Conservation (phyloP, 2,888 invertebrate species). For the Conomelus anceps region DNA sequence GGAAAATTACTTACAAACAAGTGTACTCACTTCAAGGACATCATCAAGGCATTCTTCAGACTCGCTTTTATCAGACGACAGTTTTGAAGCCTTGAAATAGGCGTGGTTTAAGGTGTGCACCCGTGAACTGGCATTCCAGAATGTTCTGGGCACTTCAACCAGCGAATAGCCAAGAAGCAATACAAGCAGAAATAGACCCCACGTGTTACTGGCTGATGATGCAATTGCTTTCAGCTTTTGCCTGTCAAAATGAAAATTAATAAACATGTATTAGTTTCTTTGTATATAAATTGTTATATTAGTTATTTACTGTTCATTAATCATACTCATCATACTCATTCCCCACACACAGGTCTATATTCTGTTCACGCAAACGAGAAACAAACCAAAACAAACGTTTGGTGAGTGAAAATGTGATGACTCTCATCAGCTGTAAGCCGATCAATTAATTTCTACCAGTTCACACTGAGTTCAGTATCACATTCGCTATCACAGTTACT, state of each 20-base stretch:
- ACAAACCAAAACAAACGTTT: too few relatives aligned
- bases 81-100: slow-evolving; percentile 90
- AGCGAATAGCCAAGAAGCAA: slow-evolving; percentile 87
- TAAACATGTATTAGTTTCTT: too few relatives aligned
- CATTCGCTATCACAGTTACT: too few relatives aligned
- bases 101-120: slow-evolving; percentile 77
- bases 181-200: slow-evolving; percentile 94
- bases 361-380: too few relatives aligned
- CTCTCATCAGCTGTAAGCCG: too few relatives aligned
- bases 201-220: slow-evolving; percentile 97
- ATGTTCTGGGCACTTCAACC: slow-evolving; percentile 86
- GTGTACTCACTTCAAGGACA: slow-evolving; percentile 68
- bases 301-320: too few relatives aligned
- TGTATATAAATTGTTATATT: too few relatives aligned
- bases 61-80: slow-evolving; percentile 91
- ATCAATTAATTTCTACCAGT: too few relatives aligned
- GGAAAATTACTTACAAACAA: neutral
- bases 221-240: slow-evolving; percentile 91
- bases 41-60: slow-evolving; percentile 96
- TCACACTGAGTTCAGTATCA: too few relatives aligned
- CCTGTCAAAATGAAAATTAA: slow-evolving; percentile 42
- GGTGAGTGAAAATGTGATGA: too few relatives aligned
- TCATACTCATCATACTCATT: too few relatives aligned
- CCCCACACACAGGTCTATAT: too few relatives aligned
- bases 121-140: slow-evolving; percentile 86